Conservation (phyloP, 2,888 invertebrate species). For the Noctua pronuba region DNA sequence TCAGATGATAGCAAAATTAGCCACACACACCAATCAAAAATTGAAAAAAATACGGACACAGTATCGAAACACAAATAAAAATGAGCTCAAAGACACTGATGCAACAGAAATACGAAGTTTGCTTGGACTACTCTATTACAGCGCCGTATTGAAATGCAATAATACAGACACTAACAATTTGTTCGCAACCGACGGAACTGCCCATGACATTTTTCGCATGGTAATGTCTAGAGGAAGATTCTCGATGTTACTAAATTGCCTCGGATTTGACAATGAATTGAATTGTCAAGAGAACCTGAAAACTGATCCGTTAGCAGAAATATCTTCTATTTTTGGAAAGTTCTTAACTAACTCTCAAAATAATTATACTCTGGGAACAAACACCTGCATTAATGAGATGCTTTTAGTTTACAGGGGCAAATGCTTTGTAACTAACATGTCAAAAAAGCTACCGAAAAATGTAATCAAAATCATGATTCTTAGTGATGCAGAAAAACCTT, state of each 20-base stretch:
- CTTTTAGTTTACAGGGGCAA: slow-evolving; percentile 13
- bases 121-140: slow-evolving; percentile 35
- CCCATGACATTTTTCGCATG: slow-evolving; percentile 23
- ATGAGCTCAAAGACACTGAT: slow-evolving; percentile 8
- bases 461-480: slow-evolving; percentile 17
- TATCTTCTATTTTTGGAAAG: slow-evolving; percentile 30
- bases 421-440: background rate
- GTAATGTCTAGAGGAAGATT: slow-evolving; percentile 14
- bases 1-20: slow-evolving; percentile 6
- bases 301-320: slow-evolving; percentile 15
- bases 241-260: background rate
- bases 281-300: background rate
- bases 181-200: slow-evolving; percentile 17
- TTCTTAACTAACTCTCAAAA: slow-evolving; percentile 22
- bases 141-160: slow-evolving; percentile 23
- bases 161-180: background rate
- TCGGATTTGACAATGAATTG: slow-evolving; percentile 3
- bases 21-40: slow-evolving; percentile 15
- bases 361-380: slow-evolving; percentile 22
- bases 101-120: slow-evolving; percentile 20
- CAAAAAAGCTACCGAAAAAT: background rate
- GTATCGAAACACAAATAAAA: background rate
- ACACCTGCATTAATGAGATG: slow-evolving; percentile 22
- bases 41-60: background rate
- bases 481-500: slow-evolving; percentile 18